Percentiles rank a stretch among this genome's conserved stretches.
Evolutionary conservation across 2,113 vertebrate genomes (phyloP).

Genomic region (Cyprinodon brontotheroides): DNA sequence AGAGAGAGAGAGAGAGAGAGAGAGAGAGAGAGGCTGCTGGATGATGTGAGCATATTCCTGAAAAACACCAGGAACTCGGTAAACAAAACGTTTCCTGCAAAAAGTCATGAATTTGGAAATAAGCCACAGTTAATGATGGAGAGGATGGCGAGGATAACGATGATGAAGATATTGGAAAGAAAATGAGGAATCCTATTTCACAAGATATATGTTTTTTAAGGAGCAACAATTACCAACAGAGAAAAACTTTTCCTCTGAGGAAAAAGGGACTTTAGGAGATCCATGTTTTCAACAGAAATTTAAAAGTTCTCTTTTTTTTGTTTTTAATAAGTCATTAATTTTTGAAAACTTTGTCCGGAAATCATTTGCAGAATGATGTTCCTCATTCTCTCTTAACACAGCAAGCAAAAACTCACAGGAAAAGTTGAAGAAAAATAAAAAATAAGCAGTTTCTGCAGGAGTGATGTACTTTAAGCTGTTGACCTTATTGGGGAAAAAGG

Average conservation of each 20-base stretch:
- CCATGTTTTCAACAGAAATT: neutral
- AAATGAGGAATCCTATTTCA: conserved; percentile 29
- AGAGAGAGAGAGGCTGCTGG: conserved; percentile 45
- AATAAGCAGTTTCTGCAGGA: no score
- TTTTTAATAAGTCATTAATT: conserved; percentile 20
- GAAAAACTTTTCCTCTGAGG: neutral
- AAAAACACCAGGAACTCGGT: conserved; percentile 68
- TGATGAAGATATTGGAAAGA: conserved; percentile 59
- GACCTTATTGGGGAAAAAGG: no score
- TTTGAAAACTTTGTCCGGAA: neutral
- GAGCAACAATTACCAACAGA: conserved; percentile 26
- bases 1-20: conserved; percentile 10
- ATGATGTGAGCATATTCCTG: conserved; percentile 64
- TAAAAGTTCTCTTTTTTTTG: neutral
- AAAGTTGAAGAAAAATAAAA: no score
- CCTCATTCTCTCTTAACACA: neutral
- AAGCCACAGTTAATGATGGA: conserved; percentile 57
- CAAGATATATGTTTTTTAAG: conserved; percentile 46
- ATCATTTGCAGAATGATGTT: conserved; percentile 13
- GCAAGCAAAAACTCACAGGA: neutral
- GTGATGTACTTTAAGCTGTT: no score
- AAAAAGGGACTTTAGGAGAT: no score
- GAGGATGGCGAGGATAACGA: conserved; percentile 55
- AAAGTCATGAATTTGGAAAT: conserved; percentile 54
- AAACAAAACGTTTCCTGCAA: conserved; percentile 64